phyloP scores from a whole-genome alignment of 2,888 invertebrate species.

The Rotaria socialis region DNA sequence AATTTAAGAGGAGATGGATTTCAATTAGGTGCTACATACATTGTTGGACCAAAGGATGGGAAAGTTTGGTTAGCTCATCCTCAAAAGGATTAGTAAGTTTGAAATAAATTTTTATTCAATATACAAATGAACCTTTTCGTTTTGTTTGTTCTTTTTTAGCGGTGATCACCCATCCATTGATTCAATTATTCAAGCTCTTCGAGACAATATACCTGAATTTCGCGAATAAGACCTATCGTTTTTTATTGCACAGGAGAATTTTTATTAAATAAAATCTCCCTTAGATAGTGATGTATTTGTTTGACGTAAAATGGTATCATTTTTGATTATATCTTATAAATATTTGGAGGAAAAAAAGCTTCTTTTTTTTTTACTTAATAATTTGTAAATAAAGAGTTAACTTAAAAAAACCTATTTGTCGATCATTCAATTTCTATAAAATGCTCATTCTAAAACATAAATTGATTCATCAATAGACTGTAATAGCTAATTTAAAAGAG shows the following conservation, averaged over 20 bases:
- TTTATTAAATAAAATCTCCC: too few species aligned
- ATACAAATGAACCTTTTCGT: not conserved
- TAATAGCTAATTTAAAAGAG: too few species aligned
- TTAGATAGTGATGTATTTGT: not conserved
- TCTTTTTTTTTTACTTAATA: not conserved
- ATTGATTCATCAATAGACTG: too few species aligned
- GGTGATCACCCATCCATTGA: conserved; percentile 18
- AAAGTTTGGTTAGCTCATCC: conserved; percentile 24
- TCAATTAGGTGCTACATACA: conserved; percentile 22
- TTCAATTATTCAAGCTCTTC: not conserved
- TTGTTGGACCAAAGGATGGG: not conserved
- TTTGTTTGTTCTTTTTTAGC: not conserved
- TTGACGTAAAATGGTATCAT: not conserved
- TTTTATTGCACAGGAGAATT: too few species aligned
- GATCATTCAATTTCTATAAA: too few species aligned
- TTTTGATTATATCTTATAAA: not conserved
- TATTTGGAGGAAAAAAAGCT: not conserved
- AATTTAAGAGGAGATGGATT: conserved; percentile 22
- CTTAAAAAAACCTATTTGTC: too few species aligned
- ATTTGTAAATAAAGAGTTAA: too few species aligned
- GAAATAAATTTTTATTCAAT: not conserved
- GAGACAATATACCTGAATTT: not conserved
- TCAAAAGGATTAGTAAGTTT: conserved; percentile 9
- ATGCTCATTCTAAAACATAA: too few species aligned
- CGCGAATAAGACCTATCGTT: not conserved